phyloP scores from a whole-genome alignment of 2,888 invertebrate genomes.

The Allacma fusca region DNA sequence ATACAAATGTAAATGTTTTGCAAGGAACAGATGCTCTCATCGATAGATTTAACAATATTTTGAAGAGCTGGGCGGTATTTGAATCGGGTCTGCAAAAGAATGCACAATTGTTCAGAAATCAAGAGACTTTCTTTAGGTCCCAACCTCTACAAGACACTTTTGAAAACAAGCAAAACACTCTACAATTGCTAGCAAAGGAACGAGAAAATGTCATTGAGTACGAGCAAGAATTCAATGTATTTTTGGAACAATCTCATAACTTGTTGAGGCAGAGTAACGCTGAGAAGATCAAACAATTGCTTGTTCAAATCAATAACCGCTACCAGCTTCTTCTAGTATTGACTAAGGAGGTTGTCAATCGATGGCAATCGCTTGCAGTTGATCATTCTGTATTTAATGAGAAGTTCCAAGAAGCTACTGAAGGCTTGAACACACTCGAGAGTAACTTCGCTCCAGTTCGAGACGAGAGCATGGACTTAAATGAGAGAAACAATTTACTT shows the following conservation, averaged over 20 bases:
- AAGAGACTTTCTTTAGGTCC: constrained; percentile 85
- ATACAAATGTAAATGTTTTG: constrained; percentile 61
- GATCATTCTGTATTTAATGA: constrained; percentile 83
- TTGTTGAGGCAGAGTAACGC: constrained; percentile 84
- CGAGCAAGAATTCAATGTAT: constrained; percentile 85
- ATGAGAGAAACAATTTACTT: constrained; percentile 66
- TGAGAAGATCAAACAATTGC: constrained; percentile 83
- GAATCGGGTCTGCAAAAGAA: constrained; percentile 81
- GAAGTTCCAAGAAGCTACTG: constrained; percentile 76
- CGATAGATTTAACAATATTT: constrained; percentile 76
- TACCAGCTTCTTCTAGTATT: constrained; percentile 81
- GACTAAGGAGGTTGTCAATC: constrained; percentile 85
- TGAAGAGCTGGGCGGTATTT: constrained; percentile 87
- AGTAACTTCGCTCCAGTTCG: constrained; percentile 72
- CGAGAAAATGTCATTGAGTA: constrained; percentile 79
- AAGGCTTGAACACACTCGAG: constrained; percentile 82
- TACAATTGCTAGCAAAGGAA: constrained; percentile 76
- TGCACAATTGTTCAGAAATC: constrained; percentile 84
- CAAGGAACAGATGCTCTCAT: constrained; percentile 58
- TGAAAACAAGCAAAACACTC: constrained; percentile 79
- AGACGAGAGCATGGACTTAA: constrained; percentile 71
- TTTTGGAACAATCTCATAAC: constrained; percentile 87
- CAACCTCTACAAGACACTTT: constrained; percentile 83
- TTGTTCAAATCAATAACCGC: constrained; percentile 87
- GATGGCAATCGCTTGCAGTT: constrained; percentile 82